Conservation (phyloP, 2,113 vertebrate species). For the Lipophrys pholis region DNA sequence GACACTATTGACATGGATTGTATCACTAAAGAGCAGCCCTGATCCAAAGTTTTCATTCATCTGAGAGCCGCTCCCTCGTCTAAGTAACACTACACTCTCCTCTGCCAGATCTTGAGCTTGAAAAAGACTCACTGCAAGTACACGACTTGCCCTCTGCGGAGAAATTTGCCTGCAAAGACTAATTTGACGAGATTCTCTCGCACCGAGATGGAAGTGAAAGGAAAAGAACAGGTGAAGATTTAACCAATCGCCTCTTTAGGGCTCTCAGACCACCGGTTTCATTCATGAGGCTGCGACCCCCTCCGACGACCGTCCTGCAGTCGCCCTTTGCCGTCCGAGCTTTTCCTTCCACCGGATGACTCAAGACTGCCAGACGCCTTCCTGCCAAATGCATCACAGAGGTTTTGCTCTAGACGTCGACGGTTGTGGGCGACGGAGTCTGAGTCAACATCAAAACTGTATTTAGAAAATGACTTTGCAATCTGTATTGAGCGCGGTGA, state of each 20-base stretch:
- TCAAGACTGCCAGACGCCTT: slow-evolving; percentile 28
- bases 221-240: no score
- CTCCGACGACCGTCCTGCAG: neutral
- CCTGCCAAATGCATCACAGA: slow-evolving; percentile 1
- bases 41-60: neutral
- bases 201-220: no score
- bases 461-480: neutral
- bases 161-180: no score
- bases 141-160: no score
- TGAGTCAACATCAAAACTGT: slow-evolving; percentile 23
- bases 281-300: slow-evolving; percentile 2
- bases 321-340: neutral
- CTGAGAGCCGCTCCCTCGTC: no score
- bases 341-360: slow-evolving; percentile 35
- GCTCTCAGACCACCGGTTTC: neutral
- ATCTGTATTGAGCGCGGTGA: neutral
- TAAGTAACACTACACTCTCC: no score
- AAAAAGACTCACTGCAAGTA: no score
- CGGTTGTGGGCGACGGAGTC: slow-evolving; percentile 8
- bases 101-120: no score
- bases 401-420: slow-evolving; percentile 16
- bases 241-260: neutral
- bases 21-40: slow-evolving; percentile 13
- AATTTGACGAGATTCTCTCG: no score
- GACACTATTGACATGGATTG: slow-evolving; percentile 16